Percentiles rank a stretch among this genome's conserved stretches.
Evolutionary conservation across 2,113 vertebrate genomes (phyloP).

Genomic region (Cettia cetti): DNA sequence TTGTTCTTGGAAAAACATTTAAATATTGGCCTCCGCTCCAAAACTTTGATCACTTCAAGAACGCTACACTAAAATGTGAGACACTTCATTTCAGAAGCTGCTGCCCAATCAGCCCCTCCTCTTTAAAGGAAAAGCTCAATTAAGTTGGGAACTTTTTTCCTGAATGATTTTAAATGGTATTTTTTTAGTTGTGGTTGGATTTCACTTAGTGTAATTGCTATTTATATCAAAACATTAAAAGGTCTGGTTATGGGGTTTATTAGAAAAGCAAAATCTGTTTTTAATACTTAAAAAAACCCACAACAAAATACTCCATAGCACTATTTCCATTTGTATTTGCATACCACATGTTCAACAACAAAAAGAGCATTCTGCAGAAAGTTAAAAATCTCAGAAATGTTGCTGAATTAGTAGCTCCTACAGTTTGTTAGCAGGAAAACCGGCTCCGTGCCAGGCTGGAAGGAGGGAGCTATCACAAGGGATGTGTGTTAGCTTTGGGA

Average conservation of each 20-base stretch:
- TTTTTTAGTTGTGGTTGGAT: conserved; percentile 2
- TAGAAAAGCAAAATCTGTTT: conserved; percentile 59
- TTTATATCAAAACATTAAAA: conserved; percentile 50
- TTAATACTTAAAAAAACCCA: conserved; percentile 51
- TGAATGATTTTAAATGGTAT: background rate
- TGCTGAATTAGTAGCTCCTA: background rate
- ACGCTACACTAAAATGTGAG: background rate
- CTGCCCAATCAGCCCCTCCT: background rate
- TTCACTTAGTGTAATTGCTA: conserved; percentile 44
- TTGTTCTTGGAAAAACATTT: background rate
- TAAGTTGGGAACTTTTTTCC: conserved; percentile 4
- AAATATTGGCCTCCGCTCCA: background rate
- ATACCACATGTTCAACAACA: conserved; percentile 44
- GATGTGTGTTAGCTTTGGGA: accelerated
- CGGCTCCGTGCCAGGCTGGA: background rate
- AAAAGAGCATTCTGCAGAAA: conserved; percentile 2
- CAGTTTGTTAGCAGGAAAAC: background rate
- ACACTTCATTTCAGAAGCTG: background rate
- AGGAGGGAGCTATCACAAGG: background rate
- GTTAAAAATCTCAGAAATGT: conserved; percentile 30
- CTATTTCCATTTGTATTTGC: conserved; percentile 42
- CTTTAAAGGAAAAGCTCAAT: conserved; percentile 20
- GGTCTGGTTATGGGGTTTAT: conserved; percentile 36
- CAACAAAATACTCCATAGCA: conserved; percentile 40
- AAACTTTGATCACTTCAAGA: background rate